phyloP scores from a whole-genome alignment of 2,888 invertebrate species.

The Aricia artaxerxes region DNA sequence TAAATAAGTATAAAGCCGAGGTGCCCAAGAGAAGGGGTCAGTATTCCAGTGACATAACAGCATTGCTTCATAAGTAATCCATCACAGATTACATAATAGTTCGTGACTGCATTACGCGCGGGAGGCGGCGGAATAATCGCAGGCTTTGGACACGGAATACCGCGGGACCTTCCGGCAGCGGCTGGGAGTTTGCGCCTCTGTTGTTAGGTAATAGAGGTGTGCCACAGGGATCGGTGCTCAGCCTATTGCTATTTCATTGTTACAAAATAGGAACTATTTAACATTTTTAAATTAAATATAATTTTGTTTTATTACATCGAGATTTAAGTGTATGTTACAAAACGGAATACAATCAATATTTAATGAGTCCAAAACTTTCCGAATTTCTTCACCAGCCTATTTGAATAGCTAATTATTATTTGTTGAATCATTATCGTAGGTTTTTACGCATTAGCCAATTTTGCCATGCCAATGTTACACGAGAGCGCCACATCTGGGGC shows the following conservation, averaged over 20 bases:
- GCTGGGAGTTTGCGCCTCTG: conserved; percentile 3
- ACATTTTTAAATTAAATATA: no score
- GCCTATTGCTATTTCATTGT: neutral
- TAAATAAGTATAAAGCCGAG: no score
- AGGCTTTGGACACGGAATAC: conserved; percentile 9
- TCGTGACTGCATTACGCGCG: conserved; percentile 21
- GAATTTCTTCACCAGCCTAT: neutral
- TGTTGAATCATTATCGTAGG: neutral
- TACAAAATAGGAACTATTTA: neutral
- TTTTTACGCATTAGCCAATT: neutral
- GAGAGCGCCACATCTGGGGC: conserved; percentile 18
- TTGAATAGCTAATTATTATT: neutral
- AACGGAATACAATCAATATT: neutral
- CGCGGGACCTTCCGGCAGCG: conserved; percentile 6
- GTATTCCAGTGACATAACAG: conserved; percentile 5
- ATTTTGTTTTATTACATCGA: no score
- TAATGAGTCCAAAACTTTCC: neutral
- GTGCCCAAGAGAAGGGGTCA: neutral
- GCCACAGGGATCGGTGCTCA: neutral
- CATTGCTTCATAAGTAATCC: conserved; percentile 11
- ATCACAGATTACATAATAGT: neutral
- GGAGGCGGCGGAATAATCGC: conserved; percentile 1
- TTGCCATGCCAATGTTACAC: neutral
- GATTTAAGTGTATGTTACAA: neutral
- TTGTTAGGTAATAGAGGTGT: neutral